Percentiles rank a stretch among this genome's conserved stretches.
phyloP scores from a whole-genome alignment of 2,888 invertebrate species.

The Mythimna lalbum region DNA sequence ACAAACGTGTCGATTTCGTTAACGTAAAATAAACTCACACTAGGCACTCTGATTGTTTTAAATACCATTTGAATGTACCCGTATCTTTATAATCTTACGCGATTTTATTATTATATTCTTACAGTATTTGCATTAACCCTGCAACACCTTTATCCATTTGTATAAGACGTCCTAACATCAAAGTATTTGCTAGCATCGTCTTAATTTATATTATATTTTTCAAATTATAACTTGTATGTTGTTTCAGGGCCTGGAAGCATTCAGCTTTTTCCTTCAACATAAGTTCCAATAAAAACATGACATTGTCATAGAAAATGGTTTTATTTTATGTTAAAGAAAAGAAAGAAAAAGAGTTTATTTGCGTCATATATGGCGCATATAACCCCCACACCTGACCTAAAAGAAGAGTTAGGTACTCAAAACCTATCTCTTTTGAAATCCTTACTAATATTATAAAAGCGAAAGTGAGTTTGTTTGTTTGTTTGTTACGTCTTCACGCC shows the following conservation, averaged over 20 bases:
- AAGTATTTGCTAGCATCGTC: background rate
- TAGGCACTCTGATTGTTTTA: no score
- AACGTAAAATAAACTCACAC: no score
- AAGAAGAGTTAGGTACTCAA: background rate
- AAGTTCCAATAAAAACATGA: slow-evolving; percentile 3
- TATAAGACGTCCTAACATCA: background rate
- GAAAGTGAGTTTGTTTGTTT: no score
- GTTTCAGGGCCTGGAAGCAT: slow-evolving; percentile 20
- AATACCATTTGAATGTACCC: background rate
- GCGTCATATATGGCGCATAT: no score
- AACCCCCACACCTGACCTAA: background rate
- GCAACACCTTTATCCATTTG: background rate
- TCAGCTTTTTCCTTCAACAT: background rate
- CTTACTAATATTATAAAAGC: no score
- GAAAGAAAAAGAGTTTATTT: no score
- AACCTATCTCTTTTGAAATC: no score
- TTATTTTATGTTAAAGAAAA: no score
- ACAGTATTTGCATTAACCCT: background rate
- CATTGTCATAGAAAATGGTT: background rate
- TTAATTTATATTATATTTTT: background rate
- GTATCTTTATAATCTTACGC: background rate
- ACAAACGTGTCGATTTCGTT: no score
- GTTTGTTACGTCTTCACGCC: no score
- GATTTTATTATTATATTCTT: background rate
- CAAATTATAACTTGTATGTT: background rate